Percentiles rank a stretch among this genome's conserved stretches.
phyloP scores from a whole-genome alignment of 2,797 vertebrate species.

The Leucoraja ocellata region DNA sequence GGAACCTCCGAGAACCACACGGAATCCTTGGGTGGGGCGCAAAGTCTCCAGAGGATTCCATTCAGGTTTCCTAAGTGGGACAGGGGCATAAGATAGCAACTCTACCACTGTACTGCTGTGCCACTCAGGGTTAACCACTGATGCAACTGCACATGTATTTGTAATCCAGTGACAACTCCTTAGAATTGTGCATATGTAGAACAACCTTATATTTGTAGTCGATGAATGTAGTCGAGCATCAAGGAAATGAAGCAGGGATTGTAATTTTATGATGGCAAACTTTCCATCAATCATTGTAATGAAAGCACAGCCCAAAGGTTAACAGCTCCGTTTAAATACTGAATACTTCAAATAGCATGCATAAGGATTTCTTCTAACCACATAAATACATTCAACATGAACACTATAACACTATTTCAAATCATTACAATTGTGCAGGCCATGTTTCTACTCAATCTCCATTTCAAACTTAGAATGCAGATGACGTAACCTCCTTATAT shows the following conservation, averaged over 20 bases:
- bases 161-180: neutral
- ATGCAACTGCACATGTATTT: neutral
- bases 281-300: slow-evolving; percentile 14
- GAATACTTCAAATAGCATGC: no score
- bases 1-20: no score
- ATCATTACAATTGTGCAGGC: neutral
- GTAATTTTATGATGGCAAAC: neutral
- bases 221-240: neutral
- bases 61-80: no score
- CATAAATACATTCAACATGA: neutral
- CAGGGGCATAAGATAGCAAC: no score
- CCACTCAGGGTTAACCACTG: no score
- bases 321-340: neutral
- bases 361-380: neutral
- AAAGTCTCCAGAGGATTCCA: no score
- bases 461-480: neutral
- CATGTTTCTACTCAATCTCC: neutral
- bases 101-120: no score
- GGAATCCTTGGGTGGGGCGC: no score
- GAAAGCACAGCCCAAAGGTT: slow-evolving; percentile 20
- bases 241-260: neutral
- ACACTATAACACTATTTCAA: neutral
- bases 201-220: neutral
- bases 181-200: neutral
- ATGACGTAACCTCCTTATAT: neutral